phyloP scores from a whole-genome alignment of 1,140 invertebrate species.

The Pygmarrhopalites habei region DNA sequence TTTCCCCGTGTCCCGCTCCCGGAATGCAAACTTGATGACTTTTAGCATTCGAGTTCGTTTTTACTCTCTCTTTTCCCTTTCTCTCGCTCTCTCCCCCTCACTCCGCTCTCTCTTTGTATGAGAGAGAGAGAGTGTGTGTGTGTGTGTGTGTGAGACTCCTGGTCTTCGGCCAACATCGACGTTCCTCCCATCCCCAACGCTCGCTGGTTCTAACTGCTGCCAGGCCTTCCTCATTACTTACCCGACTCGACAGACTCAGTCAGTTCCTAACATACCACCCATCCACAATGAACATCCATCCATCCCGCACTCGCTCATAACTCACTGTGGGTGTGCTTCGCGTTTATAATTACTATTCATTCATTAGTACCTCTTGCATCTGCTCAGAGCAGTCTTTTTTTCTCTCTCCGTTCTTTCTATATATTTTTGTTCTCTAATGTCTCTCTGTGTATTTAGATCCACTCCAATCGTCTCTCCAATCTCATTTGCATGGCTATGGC shows the following conservation, averaged over 20 bases:
- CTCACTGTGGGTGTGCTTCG: slow-evolving; percentile 35
- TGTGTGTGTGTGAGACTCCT: not conserved
- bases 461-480: too few species aligned
- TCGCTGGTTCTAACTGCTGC: slow-evolving; percentile 6
- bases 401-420: too few species aligned
- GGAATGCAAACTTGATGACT: slow-evolving; percentile 37
- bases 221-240: slow-evolving; percentile 3
- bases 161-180: slow-evolving; percentile 9
- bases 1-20: slow-evolving; percentile 28
- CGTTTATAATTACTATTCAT: slow-evolving; percentile 38
- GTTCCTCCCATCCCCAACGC: slow-evolving; percentile 9
- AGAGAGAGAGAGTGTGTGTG: too few species aligned
- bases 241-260: slow-evolving; percentile 4
- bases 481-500: slow-evolving; percentile 11
- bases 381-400: slow-evolving; percentile 25
- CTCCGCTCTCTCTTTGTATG: too few species aligned
- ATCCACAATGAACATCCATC: slow-evolving; percentile 11
- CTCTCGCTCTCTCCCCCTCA: slow-evolving; percentile 5
- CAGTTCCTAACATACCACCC: not conserved
- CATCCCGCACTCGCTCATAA: slow-evolving; percentile 12
- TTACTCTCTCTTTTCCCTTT: slow-evolving; percentile 15
- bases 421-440: not conserved
- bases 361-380: slow-evolving; percentile 36
- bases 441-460: slow-evolving; percentile 2
- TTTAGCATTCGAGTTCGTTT: slow-evolving; percentile 23